phyloP scores from a whole-genome alignment of 2,888 invertebrate species.

The Drosophila quasianomalipes region DNA sequence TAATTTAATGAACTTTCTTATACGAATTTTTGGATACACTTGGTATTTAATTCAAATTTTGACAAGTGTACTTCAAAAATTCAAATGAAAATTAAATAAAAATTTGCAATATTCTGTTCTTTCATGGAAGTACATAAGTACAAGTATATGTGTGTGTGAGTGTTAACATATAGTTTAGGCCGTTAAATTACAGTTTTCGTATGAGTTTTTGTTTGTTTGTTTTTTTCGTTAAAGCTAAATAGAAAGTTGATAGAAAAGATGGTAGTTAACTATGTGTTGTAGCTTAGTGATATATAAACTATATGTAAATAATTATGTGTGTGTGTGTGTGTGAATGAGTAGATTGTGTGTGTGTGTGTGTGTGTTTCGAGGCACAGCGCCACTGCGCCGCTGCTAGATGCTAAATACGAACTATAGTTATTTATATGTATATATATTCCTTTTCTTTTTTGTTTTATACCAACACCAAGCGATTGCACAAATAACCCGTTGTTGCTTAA shows the following conservation, averaged over 20 bases:
- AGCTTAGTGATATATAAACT: conserved; percentile 20
- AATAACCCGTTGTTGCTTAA: conserved; percentile 89
- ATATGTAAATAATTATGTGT: conserved; percentile 13
- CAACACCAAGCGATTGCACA: conserved; percentile 93
- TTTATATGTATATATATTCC: conserved; percentile 12
- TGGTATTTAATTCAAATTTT: conserved; percentile 16
- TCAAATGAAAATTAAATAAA: conserved; percentile 37
- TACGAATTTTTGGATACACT: conserved; percentile 33
- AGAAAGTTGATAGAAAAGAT: conserved; percentile 29
- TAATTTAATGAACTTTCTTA: conserved; percentile 52
- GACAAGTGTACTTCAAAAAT: conserved; percentile 27
- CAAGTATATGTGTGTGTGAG: conserved; percentile 27
- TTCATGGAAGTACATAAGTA: conserved; percentile 53
- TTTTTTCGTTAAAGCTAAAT: conserved; percentile 44
- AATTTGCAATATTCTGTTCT: conserved; percentile 54
- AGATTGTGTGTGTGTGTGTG: conserved; percentile 7
- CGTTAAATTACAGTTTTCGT: conserved; percentile 43
- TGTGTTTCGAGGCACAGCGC: conserved; percentile 19
- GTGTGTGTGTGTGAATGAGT: conserved; percentile 17
- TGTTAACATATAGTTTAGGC: conserved; percentile 31
- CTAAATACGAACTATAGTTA: conserved; percentile 21
- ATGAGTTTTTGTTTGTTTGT: conserved; percentile 19
- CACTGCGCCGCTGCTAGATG: conserved; percentile 7
- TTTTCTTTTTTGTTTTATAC: conserved; percentile 64
- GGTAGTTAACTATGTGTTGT: conserved; percentile 26